A percentile compares a stretch with the other conserved stretches of the same genome.
phyloP scores from a whole-genome alignment of 2,888 invertebrate species.

The Margaritifera margaritifera region DNA sequence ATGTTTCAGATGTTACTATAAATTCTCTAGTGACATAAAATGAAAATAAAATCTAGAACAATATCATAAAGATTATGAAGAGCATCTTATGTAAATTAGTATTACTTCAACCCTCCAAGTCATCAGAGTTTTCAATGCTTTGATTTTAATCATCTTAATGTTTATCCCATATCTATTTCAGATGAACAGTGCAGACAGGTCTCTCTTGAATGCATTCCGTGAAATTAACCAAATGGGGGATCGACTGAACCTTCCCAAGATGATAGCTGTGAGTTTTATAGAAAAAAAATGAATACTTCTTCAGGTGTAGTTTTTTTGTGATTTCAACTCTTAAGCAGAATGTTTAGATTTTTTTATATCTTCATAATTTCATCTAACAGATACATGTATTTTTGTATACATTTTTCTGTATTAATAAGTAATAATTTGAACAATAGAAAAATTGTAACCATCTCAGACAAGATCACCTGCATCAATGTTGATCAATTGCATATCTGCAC shows the following conservation, averaged over 20 bases:
- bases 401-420: neutral
- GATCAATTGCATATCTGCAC: too few relatives aligned
- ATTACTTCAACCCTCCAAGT: too few relatives aligned
- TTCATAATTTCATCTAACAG: neutral
- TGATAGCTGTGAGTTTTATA: constrained; percentile 82
- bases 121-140: too few relatives aligned
- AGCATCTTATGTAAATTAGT: too few relatives aligned
- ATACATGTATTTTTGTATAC: neutral
- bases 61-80: too few relatives aligned
- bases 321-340: neutral
- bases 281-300: neutral
- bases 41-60: too few relatives aligned
- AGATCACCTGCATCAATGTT: neutral
- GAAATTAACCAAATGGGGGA: constrained; percentile 99
- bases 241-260: constrained; percentile 95
- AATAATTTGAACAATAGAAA: neutral
- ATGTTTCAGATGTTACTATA: too few relatives aligned
- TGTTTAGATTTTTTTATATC: neutral
- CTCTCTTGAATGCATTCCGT: constrained; percentile 92
- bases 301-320: neutral
- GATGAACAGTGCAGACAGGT: constrained; percentile 92
- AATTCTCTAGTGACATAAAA: too few relatives aligned
- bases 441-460: neutral
- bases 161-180: constrained; percentile 24
- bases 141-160: neutral